These are phyloP conservation scores for Acronicta aceris DNA, from an alignment of 2,888 invertebrate genomes.

Conservation along the genomic window DNA sequence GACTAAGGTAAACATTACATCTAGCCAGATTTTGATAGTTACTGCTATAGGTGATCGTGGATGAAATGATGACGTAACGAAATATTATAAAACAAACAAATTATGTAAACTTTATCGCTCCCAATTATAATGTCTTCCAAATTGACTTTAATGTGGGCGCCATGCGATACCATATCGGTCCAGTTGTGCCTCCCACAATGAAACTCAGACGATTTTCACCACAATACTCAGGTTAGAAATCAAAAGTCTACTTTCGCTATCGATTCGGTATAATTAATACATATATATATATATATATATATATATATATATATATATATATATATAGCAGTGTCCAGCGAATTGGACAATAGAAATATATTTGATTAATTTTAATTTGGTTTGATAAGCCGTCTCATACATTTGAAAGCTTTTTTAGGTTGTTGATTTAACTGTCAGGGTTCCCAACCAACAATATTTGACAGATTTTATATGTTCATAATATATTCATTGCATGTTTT, in stretches of 20 bases:
- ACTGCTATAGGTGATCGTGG: background rate
- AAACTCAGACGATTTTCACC: conserved; percentile 35
- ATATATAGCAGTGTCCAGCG: conserved; percentile 29
- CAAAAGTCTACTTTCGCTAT: conserved; percentile 77
- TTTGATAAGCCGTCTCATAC: conserved; percentile 18
- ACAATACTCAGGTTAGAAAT: conserved; percentile 72
- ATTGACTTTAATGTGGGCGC: conserved; percentile 41
- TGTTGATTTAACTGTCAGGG: conserved; percentile 5
- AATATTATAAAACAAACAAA: conserved; percentile 21
- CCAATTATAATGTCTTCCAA: conserved; percentile 39
- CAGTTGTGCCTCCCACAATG: conserved; percentile 41
- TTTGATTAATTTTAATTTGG: conserved; percentile 45
- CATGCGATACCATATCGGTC: conserved; percentile 42
- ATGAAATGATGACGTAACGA: conserved; percentile 27
- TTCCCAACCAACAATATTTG: background rate
- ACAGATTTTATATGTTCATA: conserved; percentile 3
- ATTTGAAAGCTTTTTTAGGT: conserved; percentile 25
- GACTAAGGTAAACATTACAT: no score
- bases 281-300: conserved; percentile 41
- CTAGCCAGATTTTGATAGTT: no score
- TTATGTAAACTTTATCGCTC: conserved; percentile 21
- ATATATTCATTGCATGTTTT: no score
- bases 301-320: no score
- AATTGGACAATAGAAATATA: conserved; percentile 45
- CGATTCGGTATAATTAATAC: conserved; percentile 53